Conservation (phyloP, 1,140 invertebrate genomes). For the Lineus longissimus region DNA sequence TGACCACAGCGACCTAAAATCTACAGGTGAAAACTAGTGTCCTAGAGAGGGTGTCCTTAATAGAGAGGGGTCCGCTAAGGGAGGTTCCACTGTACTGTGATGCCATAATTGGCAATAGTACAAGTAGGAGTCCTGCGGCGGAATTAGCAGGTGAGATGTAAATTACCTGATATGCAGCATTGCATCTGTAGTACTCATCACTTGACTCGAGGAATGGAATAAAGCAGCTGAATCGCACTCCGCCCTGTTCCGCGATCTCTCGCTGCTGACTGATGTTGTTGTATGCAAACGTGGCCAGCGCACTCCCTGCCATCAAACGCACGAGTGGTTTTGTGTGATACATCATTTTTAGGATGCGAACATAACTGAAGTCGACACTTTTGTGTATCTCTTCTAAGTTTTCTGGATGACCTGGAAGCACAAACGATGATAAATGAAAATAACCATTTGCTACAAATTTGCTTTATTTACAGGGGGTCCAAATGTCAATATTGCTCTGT, state of each 20-base stretch:
- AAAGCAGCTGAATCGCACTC: constrained; percentile 47
- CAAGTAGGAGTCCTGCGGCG: too few species aligned
- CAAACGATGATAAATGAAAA: not conserved
- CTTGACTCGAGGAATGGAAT: constrained; percentile 43
- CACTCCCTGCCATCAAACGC: constrained; percentile 41
- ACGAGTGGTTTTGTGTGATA: constrained; percentile 39
- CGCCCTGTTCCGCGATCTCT: constrained; percentile 47
- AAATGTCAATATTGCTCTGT: too few species aligned
- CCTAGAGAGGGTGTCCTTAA: too few species aligned
- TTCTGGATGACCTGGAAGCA: constrained; percentile 37
- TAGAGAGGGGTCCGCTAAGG: too few species aligned
- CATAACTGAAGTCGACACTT: constrained; percentile 46
- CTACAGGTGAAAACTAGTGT: too few species aligned
- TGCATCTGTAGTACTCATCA: constrained; percentile 45
- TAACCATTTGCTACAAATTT: not conserved
- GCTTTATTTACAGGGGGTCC: too few species aligned
- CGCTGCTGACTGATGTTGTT: constrained; percentile 48
- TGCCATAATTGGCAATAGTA: too few species aligned
- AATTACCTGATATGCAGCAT: constrained; percentile 51
- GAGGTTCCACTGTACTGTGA: too few species aligned
- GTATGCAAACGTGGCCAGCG: constrained; percentile 48
- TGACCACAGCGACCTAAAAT: too few species aligned
- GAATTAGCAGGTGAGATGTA: too few species aligned
- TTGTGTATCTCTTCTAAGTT: constrained; percentile 42
- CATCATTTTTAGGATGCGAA: constrained; percentile 47